A percentile compares a stretch with the other conserved stretches of the same genome.
phyloP scores from a whole-genome alignment of 2,888 invertebrate genomes.

The Mechanitis mazaeus region DNA sequence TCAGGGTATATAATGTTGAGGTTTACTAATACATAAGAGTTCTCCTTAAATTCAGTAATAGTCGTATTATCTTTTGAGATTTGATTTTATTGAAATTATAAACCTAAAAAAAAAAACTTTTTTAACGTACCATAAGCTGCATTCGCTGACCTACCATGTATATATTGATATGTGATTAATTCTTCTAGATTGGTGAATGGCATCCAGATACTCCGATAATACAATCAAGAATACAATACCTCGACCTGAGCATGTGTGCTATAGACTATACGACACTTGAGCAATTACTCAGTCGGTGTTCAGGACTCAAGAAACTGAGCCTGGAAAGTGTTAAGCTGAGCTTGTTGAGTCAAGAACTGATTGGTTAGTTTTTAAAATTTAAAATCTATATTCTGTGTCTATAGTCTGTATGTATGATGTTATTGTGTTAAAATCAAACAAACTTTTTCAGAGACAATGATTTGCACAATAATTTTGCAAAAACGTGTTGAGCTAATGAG shows the following conservation, averaged over 20 bases:
- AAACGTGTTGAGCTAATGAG: too few species aligned
- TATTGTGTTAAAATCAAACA: too few species aligned
- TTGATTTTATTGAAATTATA: background rate
- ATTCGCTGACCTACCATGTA: too few species aligned
- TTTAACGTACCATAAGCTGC: too few species aligned
- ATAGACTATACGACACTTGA: conserved; percentile 77
- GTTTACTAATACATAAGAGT: too few species aligned
- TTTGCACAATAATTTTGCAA: background rate
- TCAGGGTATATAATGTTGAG: too few species aligned
- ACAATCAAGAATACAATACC: conserved; percentile 80
- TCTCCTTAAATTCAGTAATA: too few species aligned
- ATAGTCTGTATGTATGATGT: too few species aligned
- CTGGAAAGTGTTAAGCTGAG: conserved; percentile 85
- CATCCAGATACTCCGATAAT: conserved; percentile 29
- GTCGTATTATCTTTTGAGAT: too few species aligned
- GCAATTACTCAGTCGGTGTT: conserved; percentile 79
- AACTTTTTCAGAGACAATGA: too few species aligned
- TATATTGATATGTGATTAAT: conserved; percentile 2
- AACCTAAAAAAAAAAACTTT: too few species aligned
- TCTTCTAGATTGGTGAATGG: conserved; percentile 58
- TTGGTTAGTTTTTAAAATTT: conserved; percentile 67
- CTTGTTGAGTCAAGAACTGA: conserved; percentile 79
- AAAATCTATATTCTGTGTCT: background rate
- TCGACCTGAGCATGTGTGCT: conserved; percentile 90
- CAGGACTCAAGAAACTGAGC: conserved; percentile 86